Base-by-base conservation (phyloP, 2,113 vertebrate species). In the Malurus cyaneus region DNA sequence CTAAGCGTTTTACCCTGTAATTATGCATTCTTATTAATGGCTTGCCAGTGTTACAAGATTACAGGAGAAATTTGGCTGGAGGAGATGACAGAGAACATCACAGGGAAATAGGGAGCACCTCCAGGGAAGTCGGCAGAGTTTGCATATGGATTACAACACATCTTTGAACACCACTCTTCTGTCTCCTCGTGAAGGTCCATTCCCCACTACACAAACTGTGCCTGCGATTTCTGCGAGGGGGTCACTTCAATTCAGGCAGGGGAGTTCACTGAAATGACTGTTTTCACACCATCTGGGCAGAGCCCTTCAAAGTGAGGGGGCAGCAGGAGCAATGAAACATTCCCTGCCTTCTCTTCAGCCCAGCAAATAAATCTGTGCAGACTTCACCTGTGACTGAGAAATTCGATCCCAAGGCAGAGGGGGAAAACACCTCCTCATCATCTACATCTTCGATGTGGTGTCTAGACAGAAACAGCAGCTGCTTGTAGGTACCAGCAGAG, bases 11-110 rank as follows among this genome's bases (percentile, higher is more conserved):
- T 67, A 59, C n/a, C 54, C 41, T 76, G 31, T 72, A 61, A 64
- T 89, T 87, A 84, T 53, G 66, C 76, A 46, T 53, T 66, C 41
- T 5, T 67, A 36, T 53, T 95, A 89, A 82, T 86, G 67, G 39
- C 62, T 96, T 31, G 3, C 74, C 77, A 66, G 84, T 16, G 24
- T 85, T 94, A 64, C 15, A 81, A 72, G 74, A 56, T 67, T n/a
- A 72, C 0, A 5, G 57, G 64, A 91, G 49, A 71, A 86, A 65
- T 70, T 17, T 83, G 66, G 54, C 85, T 73, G 88, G 54, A 85
- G 46, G 66, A 94, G 57, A 52, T 34, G 28, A 46, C 60, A 65
- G 56, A 53, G 19, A 56, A 21, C 39, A 80, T 44, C 47, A 20
- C 12, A 50, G 26, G 69, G 60, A 94, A 81, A 71, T 1, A 16